These are phyloP conservation scores for Thripadectes ignobilis DNA, from an alignment of 2,797 vertebrate genomes.

Conservation along the genomic window DNA sequence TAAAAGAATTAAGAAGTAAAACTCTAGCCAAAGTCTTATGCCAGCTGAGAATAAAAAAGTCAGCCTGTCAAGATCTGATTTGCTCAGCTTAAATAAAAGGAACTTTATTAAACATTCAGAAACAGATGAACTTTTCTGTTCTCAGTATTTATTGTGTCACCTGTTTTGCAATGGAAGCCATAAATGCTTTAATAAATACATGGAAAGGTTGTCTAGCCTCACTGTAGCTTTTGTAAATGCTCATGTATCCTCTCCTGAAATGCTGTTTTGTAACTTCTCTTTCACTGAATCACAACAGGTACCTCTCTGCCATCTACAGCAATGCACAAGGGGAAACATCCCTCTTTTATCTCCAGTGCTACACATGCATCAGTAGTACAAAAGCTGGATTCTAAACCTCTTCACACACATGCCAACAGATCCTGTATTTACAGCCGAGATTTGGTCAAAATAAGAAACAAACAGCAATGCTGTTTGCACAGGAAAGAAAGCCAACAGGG, in stretches of 20 bases:
- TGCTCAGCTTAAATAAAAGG: conserved; percentile 15
- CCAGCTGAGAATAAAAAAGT: conserved; percentile 2
- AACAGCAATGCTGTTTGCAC: neutral
- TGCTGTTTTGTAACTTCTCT: conserved; percentile 40
- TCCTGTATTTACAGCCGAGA: neutral
- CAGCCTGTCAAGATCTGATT: neutral
- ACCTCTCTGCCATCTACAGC: conserved; percentile 51
- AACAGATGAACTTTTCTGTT: conserved; percentile 31
- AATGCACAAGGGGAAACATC: conserved; percentile 35
- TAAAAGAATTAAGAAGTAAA: conserved; percentile 48
- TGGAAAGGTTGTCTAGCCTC: conserved; percentile 15
- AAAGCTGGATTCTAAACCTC: conserved; percentile 25
- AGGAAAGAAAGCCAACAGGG: neutral
- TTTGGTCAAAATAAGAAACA: conserved; percentile 33
- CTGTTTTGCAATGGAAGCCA: conserved; percentile 23
- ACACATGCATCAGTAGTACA: conserved; percentile 14
- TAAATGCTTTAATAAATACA: conserved; percentile 49
- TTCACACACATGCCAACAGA: neutral
- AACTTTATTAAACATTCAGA: conserved; percentile 42
- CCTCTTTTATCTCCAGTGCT: conserved; percentile 38
- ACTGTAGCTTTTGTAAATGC: conserved; percentile 41
- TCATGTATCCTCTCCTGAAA: conserved; percentile 47
- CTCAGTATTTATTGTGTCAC: neutral
- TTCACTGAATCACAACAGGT: conserved; percentile 60
- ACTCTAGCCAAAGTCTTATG: conserved; percentile 10